Base-by-base conservation (phyloP, 2,888 invertebrate genomes). In the Diarsia brunnea region DNA sequence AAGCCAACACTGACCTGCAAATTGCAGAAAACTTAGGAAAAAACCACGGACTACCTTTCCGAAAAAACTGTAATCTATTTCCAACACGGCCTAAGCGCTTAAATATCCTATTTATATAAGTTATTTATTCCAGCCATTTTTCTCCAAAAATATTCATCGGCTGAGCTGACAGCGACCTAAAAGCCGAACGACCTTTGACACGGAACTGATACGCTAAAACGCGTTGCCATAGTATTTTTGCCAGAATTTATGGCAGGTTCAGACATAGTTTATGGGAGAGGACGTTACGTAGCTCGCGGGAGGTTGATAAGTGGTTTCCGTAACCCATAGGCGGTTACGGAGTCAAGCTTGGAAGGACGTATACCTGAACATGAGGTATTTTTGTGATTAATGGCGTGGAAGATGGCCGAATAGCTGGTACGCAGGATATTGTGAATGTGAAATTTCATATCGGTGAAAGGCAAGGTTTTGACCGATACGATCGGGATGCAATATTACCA, bases 221-320 rank as follows among this genome's bases (percentile, higher is more conserved):
- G 68, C 31, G 38, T 64, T 16, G n/a, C 55, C 58, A 60, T 64
- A 84, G 68, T 66, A 76, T 83, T 81, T 87, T 86, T 63, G 65
- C 55, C 51, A 43, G 58, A 75, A 87, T 85, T 82, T 75, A 86
- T 84, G 55, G 68, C 58, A 47, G 64, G 27, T 49, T 68, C 66
- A 55, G 75, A 24, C 72, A 75, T 72, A 72, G 75, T 79, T 79
- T 82, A 87, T 78, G 84, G 60, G 61, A 8, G n/a, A 84, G 82
- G 70, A 68, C 74, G 81, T 69, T 49, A 49, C 58, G 72, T 8
- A 31, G 47, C 47, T 43, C 66, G 86, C 53, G 73, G 73, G 55
- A 74, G 66, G 65, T 75, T 85, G 87, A 87, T 87, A 82, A 87
- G 84, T 85, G 71, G 78, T 75, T 87, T 87, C 86, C 87, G 82